Evolutionary conservation across 2,113 vertebrate species (phyloP), one percentile per base, ranked within the genome.

Genomic region (Scomber colias): DNA sequence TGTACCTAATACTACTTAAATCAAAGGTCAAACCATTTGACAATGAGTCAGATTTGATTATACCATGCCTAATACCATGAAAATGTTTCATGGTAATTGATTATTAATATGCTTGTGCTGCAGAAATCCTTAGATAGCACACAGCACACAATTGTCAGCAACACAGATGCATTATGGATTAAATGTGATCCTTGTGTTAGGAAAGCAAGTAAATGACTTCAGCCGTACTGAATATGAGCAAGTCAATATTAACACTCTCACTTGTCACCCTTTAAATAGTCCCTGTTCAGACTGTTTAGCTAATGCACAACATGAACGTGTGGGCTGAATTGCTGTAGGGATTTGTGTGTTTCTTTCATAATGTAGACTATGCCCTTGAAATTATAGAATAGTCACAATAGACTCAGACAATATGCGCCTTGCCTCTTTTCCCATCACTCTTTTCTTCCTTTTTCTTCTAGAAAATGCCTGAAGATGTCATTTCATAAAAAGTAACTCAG

Each of bases 211-310:
- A 77, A 83, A 77, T 71, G 79, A 68, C 56, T 71, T 60, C 67
- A 82, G 55, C 61, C 31, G 49, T 60, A 56, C 54, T 61, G 70
- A 68, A 83, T 85, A 85, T 76, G 63, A 76, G 60, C 17, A 60
- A 84, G 79, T 87, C 82, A 80, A 82, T 89, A 80, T 79, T 85
- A 75, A 70, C 74, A 74, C 55, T 88, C 72, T 68, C 48, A 53
- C 68, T 78, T 75, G 61, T 80, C 79, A 83, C 55, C 53, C 73
- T 82, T 83, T 85, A 81, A 87, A 83, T 81, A 65, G 63, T 81
- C 59, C 50, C 63, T 45, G 70, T 83, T 76, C 66, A 73, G 45
- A 81, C 60, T 67, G 62, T 85, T 83, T 30, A 75, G 44, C 53
- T 66, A 81, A 85, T 71, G 48, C 51, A 35, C 35, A 64, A 75